Percentiles rank a stretch among this genome's conserved stretches.
Conservation (phyloP, 2,113 vertebrate species). For the Caranx melampygus region DNA sequence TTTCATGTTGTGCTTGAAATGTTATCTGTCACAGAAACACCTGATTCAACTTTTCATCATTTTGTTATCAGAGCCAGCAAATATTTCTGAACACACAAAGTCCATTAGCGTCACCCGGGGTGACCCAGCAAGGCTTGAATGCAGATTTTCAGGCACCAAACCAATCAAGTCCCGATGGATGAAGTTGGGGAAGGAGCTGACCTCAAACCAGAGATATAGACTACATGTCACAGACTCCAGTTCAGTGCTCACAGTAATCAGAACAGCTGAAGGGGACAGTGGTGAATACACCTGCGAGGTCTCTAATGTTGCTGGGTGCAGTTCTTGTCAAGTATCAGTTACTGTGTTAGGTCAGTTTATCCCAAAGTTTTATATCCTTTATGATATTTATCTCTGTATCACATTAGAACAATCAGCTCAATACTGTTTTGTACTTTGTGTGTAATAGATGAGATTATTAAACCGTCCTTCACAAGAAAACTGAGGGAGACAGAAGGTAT, state of each 20-base stretch:
- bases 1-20: slow-evolving; percentile 33
- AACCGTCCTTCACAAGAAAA: slow-evolving; percentile 92
- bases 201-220: slow-evolving; percentile 87
- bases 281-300: slow-evolving; percentile 91
- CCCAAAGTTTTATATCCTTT: neutral
- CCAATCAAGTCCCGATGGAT: slow-evolving; percentile 89
- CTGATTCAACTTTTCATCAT: slow-evolving; percentile 11
- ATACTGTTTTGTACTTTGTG: slow-evolving; percentile 40
- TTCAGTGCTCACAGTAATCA: slow-evolving; percentile 86
- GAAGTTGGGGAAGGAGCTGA: slow-evolving; percentile 89
- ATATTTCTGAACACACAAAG: slow-evolving; percentile 88
- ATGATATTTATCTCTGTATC: neutral
- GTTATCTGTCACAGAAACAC: slow-evolving; percentile 17
- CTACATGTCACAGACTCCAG: slow-evolving; percentile 87
- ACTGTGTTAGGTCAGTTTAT: slow-evolving; percentile 90
- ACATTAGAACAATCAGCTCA: neutral
- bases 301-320: slow-evolving; percentile 89
- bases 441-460: slow-evolving; percentile 91
- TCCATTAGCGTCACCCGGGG: slow-evolving; percentile 93
- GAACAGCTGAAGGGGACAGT: slow-evolving; percentile 87
- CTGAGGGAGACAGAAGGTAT: slow-evolving; percentile 92
- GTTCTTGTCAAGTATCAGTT: slow-evolving; percentile 88
- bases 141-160: slow-evolving; percentile 94
- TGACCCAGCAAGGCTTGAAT: slow-evolving; percentile 91
- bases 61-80: slow-evolving; percentile 88